Evolutionary conservation across 1,140 invertebrate species (phyloP), one percentile per base, ranked within the genome.

Genomic region (Reticulitermes speratus): DNA sequence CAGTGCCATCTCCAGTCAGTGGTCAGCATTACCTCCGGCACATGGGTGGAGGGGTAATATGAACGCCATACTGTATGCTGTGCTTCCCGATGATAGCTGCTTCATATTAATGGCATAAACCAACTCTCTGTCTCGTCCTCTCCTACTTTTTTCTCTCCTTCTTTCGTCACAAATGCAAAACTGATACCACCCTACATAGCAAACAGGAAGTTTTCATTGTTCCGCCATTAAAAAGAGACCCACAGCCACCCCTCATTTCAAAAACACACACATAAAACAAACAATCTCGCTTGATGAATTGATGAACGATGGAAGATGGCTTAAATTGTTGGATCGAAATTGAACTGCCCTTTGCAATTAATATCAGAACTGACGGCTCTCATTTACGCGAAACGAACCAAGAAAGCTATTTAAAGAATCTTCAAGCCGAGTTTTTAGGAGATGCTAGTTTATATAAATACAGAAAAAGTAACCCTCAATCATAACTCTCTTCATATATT

Each of bases 201-300:
- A 75, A 75, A 75, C 65, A 75, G 65, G 65, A 75, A 75, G n/a
- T 75, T 75, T 75, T 75, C 65, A 75, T 75, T 75, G 65, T 75
- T 75, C 65, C 65, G 65, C n/a, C 25, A 75, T 30, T 75, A 75
- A 75, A 75, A 30, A 75, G 65, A 75, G 25, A 25, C 16, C 19
- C 65, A 75, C 25, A 75, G 6, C 7, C 65, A 6, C 65, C 9
- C 65, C 25, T 9, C 65, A 75, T n/a, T 75, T 75, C 65, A 75
- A 75, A 75, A 75, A 75, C 65, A 75, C 65, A 75, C n/a, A 75
- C 52, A 55, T 21, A 75, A 75, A 75, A 75, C n/a, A 25, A 75
- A 75, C 65, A 75, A 75, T 9, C n/a, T 25, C n/a, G 25, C n/a
- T 75, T 75, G 65, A 75, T 75, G 25, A n/a, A 6, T 16, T 75